Evolutionary conservation across 1,140 invertebrate species (phyloP), one percentile per base, ranked within the genome.

Genomic region (Anastrepha obliqua): DNA sequence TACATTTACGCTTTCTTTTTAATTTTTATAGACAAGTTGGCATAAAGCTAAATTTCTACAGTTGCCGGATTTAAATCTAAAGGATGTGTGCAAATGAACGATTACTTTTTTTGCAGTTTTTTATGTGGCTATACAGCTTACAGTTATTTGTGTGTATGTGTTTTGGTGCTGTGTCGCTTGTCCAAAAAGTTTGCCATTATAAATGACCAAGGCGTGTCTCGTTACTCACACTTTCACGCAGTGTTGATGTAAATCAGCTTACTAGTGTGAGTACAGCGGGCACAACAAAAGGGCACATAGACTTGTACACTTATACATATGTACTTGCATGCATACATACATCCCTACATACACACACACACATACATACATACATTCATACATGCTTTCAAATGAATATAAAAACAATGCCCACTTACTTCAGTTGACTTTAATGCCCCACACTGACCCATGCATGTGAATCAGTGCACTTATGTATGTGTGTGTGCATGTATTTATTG

Each of bases 181-280:
- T n/a, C 42, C 67, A 15, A 47, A 74, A 74, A 74, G 67, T 44
- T 74, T 13, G 42, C 15, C 67, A 74, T 74, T 74, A 74, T 44
- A 47, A 74, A 74, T 74, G 67, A 74, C 67, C 42, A 17, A 74
- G 67, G 17, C 67, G 67, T 74, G 67, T 74, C 67, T 74, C 67
- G 67, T 74, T 74, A 74, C 67, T 74, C 67, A 74, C 67, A 74
- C 67, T 74, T 74, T 17, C 39, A 9, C 42, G 39, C 39, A 74
- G 42, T 7, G 42, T 42, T 39, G 42, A 42, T 74, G 67, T n/a
- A 15, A 47, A 74, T 74, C 29, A 44, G 67, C 44, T 74, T 74
- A 74, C 67, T 44, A 74, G 29, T 74, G 13, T 47, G 42, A 74
- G 13, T 74, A 74, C 67, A 74, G 44, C 15, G 42, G 13, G 67